Percentiles rank a stretch among this genome's conserved stretches.
These are phyloP conservation scores for Dicentrarchus labrax DNA, from an alignment of 2,113 vertebrate genomes.

Conservation along the genomic window DNA sequence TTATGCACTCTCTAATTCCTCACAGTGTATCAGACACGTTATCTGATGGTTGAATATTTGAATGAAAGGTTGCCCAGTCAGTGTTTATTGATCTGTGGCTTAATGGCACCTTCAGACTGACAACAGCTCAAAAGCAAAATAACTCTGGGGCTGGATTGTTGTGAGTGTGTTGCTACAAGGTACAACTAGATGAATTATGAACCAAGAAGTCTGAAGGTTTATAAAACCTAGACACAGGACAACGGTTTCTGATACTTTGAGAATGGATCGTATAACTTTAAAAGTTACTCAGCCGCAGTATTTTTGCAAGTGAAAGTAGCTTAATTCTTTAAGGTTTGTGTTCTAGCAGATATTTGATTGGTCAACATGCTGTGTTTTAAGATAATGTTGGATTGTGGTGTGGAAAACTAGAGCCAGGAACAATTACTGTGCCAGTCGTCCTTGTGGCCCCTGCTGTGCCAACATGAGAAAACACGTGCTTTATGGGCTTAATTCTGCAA, in stretches of 20 bases:
- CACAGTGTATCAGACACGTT: not conserved
- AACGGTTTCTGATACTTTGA: not conserved
- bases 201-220: not conserved
- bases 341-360: too few species aligned
- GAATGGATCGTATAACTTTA: not conserved
- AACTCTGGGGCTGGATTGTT: not conserved
- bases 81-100: not conserved
- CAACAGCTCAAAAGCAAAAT: not conserved
- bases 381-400: not conserved
- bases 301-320: not conserved
- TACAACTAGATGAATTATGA: not conserved
- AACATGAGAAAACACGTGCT: too few species aligned
- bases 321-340: not conserved
- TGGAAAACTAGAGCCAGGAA: slow-evolving; percentile 6
- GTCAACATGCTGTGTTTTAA: too few species aligned
- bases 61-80: not conserved
- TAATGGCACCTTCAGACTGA: not conserved
- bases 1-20: not conserved
- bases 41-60: slow-evolving; percentile 5
- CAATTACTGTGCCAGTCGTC: not conserved
- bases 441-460: too few species aligned
- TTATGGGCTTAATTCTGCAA: too few species aligned
- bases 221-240: not conserved
- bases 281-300: not conserved
- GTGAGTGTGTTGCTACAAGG: not conserved